Conservation (phyloP, 2,888 invertebrate genomes). For the Dexiosoma caninum region DNA sequence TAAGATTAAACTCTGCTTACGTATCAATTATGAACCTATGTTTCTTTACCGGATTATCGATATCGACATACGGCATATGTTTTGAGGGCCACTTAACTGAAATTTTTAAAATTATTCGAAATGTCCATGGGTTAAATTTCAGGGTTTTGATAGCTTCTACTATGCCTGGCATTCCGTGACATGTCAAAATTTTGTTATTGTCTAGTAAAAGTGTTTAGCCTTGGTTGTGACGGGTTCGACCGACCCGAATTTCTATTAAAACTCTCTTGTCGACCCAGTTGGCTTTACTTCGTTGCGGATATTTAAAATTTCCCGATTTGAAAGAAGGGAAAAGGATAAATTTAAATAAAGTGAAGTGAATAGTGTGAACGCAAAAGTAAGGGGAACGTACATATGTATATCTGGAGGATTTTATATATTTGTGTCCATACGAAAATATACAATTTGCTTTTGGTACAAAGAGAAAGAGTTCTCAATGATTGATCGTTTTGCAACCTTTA, state of each 20-base stretch:
- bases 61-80: neutral
- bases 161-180: neutral
- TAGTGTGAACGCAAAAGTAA: no score
- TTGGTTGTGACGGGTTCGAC: neutral
- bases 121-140: neutral
- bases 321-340: no score
- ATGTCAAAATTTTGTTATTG: neutral
- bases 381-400: no score
- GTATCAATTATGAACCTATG: slow-evolving; percentile 6
- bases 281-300: neutral
- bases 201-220: neutral
- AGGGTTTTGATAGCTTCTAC: neutral
- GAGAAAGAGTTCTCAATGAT: no score
- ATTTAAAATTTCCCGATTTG: neutral
- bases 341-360: no score
- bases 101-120: neutral
- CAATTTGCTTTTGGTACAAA: no score
- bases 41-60: neutral
- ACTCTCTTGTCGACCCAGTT: no score
- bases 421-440: no score
- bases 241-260: neutral
- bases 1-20: neutral
- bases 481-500: no score
- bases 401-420: no score
- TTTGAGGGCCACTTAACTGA: neutral